Evolutionary conservation across 2,888 invertebrate species (phyloP), one percentile per base, ranked within the genome.

Genomic region (Willowsia nigromaculata): DNA sequence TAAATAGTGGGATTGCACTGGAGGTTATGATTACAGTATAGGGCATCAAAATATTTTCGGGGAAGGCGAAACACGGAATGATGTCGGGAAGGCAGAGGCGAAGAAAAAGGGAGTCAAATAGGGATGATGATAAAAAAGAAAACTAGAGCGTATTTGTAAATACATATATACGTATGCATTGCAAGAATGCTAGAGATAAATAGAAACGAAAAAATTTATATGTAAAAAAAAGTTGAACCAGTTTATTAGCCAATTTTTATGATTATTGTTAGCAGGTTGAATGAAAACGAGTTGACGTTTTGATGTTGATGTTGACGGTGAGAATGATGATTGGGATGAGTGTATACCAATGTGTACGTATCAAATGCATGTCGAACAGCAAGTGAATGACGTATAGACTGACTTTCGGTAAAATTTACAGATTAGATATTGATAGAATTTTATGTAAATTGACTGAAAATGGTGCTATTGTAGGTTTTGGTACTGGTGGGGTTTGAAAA

Each of bases 181-280:
- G 15, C n/a, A 27, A 22, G 59, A n/a, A 65, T 40, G 22, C 33
- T n/a, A n/a, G 30, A 76, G 76, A 50, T 76, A 76, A 76, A 68
- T 68, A 68, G 68, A 11, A 22, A 37, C 22, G 33, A 65, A 37
- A 68, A 59, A 65, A 33, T 33, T 65, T 47, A n/a, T 80, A 18
- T 25, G 18, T 2, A 37, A 80, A 22, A 80, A 65, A 50, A 84
- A 40, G 25, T 27, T 86, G 86, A 80, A 86, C 86, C 86, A 86
- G 86, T 86, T 86, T 86, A 86, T 86, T 86, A 80, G 68, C 86
- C 80, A 86, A 76, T 86, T 86, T 86, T 86, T 86, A 84, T 83
- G 33, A 84, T 68, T 86, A 65, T 65, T 80, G 78, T 78, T 86
- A 86, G 86, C 78, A 86, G 76, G 65, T 68, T 78, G 86, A 80